Evolutionary conservation across 2,797 vertebrate genomes (phyloP).

Genomic region (Hybognathus amarus): DNA sequence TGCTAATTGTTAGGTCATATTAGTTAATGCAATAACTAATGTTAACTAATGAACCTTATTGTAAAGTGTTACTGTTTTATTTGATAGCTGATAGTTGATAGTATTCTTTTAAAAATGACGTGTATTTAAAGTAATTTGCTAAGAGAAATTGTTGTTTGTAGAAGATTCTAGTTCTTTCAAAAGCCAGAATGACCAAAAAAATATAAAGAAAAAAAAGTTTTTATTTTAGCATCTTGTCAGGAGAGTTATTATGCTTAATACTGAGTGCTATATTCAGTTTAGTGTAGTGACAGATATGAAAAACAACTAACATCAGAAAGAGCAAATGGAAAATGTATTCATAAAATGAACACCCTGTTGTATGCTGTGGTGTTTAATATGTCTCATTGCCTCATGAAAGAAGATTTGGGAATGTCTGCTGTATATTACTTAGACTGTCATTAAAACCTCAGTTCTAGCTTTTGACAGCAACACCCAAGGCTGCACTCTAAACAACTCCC

Average conservation of each 20-base stretch:
- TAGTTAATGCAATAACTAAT: too few species aligned
- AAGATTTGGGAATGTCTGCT: conserved; percentile 50
- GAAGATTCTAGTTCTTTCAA: background rate
- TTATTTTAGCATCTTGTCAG: background rate
- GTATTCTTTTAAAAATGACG: background rate
- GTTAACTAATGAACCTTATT: too few species aligned
- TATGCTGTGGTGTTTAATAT: conserved; percentile 44
- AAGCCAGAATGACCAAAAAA: background rate
- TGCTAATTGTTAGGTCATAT: too few species aligned
- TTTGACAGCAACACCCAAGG: conserved; percentile 64
- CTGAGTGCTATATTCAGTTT: background rate
- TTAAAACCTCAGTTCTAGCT: conserved; percentile 58
- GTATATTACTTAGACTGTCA: conserved; percentile 61
- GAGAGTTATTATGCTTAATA: background rate
- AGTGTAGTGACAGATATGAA: background rate
- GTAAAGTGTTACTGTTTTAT: background rate
- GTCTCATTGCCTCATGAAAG: conserved; percentile 44
- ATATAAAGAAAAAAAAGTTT: background rate
- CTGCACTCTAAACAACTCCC: conserved; percentile 64
- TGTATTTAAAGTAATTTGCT: background rate
- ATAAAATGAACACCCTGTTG: conserved; percentile 37
- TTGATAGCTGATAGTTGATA: background rate
- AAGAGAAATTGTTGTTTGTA: background rate
- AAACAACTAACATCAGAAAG: conserved; percentile 21
- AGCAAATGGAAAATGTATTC: conserved; percentile 25